Evolutionary conservation across 2,888 invertebrate species (phyloP).

Genomic region (Fabriciana adippe): DNA sequence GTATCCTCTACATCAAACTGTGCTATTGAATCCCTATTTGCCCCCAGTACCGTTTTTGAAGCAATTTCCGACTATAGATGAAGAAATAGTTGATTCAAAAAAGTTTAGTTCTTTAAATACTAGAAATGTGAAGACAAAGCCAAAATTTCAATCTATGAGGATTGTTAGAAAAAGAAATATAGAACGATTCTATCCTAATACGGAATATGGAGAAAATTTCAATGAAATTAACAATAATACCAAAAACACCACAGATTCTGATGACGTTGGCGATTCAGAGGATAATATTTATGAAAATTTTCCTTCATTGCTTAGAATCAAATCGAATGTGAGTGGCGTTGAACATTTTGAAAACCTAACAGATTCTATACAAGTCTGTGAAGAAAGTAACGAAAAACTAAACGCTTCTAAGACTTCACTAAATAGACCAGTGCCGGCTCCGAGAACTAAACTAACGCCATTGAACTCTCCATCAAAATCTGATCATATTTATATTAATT

Average conservation of each 20-base stretch:
- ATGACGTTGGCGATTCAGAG: conserved; percentile 50
- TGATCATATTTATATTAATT: conserved; percentile 83
- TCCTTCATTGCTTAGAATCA: conserved; percentile 62
- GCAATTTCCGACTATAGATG: conserved; percentile 71
- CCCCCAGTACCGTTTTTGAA: conserved; percentile 72
- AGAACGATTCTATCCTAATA: conserved; percentile 77
- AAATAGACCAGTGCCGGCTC: conserved; percentile 83
- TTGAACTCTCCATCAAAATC: conserved; percentile 64
- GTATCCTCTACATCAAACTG: conserved; percentile 74
- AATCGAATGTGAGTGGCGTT: conserved; percentile 68
- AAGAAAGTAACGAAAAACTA: conserved; percentile 66
- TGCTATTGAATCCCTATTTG: conserved; percentile 69
- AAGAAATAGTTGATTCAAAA: conserved; percentile 61
- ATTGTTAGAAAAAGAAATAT: conserved; percentile 72
- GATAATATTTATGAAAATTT: conserved; percentile 75
- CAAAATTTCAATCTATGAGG: conserved; percentile 77
- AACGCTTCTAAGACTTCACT: conserved; percentile 72
- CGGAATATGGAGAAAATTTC: conserved; percentile 75
- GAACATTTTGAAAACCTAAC: conserved; percentile 84
- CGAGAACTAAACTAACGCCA: conserved; percentile 75
- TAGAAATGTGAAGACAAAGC: conserved; percentile 60
- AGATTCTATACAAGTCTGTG: conserved; percentile 85
- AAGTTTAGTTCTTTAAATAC: conserved; percentile 76
- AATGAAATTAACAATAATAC: conserved; percentile 73
- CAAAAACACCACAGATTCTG: conserved; percentile 53